Evolutionary conservation across 2,797 vertebrate genomes (phyloP), one percentile per base, ranked within the genome.

Genomic region (Perodicticus potto): DNA sequence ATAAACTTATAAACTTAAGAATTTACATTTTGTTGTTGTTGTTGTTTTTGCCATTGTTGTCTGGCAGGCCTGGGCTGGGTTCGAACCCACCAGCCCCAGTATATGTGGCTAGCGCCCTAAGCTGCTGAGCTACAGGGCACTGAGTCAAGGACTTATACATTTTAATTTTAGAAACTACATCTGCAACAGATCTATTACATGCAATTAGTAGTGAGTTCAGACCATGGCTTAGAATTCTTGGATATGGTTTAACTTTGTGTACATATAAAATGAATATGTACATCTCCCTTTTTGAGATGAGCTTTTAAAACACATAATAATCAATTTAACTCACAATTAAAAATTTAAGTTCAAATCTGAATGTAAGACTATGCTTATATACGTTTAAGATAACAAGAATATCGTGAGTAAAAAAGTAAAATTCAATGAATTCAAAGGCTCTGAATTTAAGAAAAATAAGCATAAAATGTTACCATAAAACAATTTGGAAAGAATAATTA

Each of bases 261-360:
- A 73, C 76, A 82, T 73, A 73, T 23, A 57, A 32, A 86, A 84
- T 43, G 32, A 87, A 78, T 87, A 95, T n/a, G n/a, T n/a, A n/a
- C n/a, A n/a, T n/a, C 5, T 93, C 34, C 5, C 1, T 94, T 95
- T 61, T 37, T 86, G 63, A 82, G 78, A 83, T 67, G 34, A 88
- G 69, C 22, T 88, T 92, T 96, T 43, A 86, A 25, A 94, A 97
- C 87, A 49, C 6, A 72, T 57, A 95, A 74, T 78, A 40, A 96
- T 86, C 72, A 94, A 73, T 32, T 94, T 49, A 85, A 69, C 23
- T 83, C 70, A 92, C 20, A 89, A 53, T 12, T 16, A 89, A 49
- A 95, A 89, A 77, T 92, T 92, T 92, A 89, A 94, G 86, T 32
- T 95, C 74, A 77, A 82, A 63, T 11, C 16, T 83, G 7, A 97